Evolutionary conservation across 2,797 vertebrate genomes (phyloP).

Genomic region (Myiothlypis chrysogaster): DNA sequence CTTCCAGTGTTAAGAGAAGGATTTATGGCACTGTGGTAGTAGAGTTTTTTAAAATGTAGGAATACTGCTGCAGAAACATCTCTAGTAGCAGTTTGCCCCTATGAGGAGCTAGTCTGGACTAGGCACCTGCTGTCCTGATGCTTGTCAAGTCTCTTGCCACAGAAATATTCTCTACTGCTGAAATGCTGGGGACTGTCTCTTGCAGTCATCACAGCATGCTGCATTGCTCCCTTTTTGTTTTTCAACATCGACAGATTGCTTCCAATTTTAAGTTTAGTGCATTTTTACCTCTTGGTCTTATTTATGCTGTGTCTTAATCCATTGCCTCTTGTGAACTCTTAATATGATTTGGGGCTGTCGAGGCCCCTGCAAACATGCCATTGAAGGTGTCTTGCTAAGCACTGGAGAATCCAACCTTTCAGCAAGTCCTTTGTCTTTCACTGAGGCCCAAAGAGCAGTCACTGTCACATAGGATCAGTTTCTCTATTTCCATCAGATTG

Average conservation of each 20-base stretch:
- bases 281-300: not conserved
- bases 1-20: not conserved
- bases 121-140: not conserved
- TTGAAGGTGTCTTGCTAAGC: not conserved
- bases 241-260: not conserved
- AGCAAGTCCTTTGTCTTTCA: not conserved
- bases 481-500: not conserved
- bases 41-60: not conserved
- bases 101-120: rapidly evolving
- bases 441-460: not conserved
- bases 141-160: not conserved
- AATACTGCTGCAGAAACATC: not conserved
- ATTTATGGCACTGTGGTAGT: not conserved
- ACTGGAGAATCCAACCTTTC: not conserved
- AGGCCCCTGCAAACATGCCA: not conserved
- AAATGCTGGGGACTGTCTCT: not conserved
- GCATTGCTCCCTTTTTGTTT: not conserved
- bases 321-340: not conserved
- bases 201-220: not conserved
- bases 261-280: not conserved
- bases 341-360: rapidly evolving
- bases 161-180: not conserved
- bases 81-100: not conserved
- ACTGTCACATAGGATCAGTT: not conserved
- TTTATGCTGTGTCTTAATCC: not conserved